These are phyloP conservation scores for Thamnophis elegans DNA, from an alignment of 2,797 vertebrate species.

Conservation along the genomic window DNA sequence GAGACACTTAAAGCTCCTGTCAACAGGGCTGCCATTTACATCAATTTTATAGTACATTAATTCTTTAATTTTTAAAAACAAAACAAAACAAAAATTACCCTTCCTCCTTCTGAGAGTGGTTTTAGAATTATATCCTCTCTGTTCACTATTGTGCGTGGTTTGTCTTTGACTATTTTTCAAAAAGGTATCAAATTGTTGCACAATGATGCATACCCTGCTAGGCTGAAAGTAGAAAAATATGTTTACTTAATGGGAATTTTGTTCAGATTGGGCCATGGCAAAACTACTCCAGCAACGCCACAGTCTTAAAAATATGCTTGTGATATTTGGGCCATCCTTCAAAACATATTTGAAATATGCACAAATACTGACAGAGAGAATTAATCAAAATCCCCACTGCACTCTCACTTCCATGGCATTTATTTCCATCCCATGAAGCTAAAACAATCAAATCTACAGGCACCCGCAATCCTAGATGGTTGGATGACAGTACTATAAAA, in stretches of 20 bases:
- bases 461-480: background rate
- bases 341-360: background rate
- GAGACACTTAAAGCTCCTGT: conserved; percentile 1
- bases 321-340: background rate
- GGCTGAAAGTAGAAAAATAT: background rate
- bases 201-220: background rate
- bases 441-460: background rate
- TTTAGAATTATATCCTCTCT: background rate
- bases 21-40: conserved; percentile 1
- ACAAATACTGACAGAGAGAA: background rate
- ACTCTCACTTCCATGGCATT: background rate
- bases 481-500: background rate
- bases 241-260: background rate
- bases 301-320: background rate
- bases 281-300: background rate
- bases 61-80: conserved; percentile 3
- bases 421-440: background rate
- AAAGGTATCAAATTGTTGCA: background rate
- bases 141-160: background rate
- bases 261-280: background rate
- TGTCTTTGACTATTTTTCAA: background rate
- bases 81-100: background rate
- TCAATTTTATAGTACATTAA: conserved; percentile 24
- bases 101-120: background rate
- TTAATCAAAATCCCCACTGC: background rate